Conservation (phyloP, 2,797 vertebrate genomes). For the Sphenopsis melanotis region DNA sequence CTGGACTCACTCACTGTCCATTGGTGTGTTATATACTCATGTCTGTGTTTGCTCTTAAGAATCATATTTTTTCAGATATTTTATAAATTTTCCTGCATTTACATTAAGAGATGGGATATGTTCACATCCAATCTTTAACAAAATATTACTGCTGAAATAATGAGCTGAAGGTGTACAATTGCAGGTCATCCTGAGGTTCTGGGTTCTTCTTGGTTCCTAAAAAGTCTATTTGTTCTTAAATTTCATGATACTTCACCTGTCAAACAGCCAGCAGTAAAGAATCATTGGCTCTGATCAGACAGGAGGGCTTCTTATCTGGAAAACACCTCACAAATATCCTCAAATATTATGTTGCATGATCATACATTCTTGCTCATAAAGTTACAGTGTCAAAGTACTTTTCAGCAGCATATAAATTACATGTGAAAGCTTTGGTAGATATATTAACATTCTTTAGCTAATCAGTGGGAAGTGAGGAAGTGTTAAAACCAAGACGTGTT, state of each 20-base stretch:
- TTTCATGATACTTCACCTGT: neutral
- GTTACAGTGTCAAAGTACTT: neutral
- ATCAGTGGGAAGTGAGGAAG: neutral
- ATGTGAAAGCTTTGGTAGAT: neutral
- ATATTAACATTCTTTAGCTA: neutral
- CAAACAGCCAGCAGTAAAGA: neutral
- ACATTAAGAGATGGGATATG: accelerated
- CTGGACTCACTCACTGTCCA: neutral
- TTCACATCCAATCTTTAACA: neutral
- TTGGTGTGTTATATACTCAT: neutral
- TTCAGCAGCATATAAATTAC: neutral
- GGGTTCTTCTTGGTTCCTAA: neutral
- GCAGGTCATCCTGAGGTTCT: neutral
- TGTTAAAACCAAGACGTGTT: neutral
- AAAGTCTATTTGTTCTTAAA: neutral
- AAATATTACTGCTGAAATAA: neutral
- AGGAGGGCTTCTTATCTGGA: neutral
- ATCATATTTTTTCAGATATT: neutral
- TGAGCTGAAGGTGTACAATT: neutral
- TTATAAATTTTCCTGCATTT: neutral
- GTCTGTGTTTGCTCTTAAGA: neutral
- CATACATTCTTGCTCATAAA: neutral
- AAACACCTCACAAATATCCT: neutral
- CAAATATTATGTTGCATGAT: neutral
- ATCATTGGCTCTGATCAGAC: neutral